These are phyloP conservation scores for Plestiodon gilberti DNA, from an alignment of 2,113 vertebrate genomes.

Conservation along the genomic window DNA sequence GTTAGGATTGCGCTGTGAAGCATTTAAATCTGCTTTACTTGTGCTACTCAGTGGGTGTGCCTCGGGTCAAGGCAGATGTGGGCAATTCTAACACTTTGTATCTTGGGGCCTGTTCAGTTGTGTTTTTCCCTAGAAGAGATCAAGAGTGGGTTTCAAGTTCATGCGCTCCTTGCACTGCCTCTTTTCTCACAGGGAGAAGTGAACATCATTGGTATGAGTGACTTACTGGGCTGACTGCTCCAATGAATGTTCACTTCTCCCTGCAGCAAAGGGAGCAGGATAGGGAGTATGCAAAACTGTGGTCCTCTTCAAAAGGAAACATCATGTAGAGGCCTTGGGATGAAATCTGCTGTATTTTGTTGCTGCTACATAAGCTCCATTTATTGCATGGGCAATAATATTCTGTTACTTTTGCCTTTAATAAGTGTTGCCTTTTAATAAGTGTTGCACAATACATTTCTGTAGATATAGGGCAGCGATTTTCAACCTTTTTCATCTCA, in stretches of 20 bases:
- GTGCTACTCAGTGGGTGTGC: neutral
- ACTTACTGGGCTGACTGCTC: neutral
- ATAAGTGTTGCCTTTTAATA: too few relatives aligned
- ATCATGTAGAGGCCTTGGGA: neutral
- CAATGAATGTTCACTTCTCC: neutral
- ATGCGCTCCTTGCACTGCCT: neutral
- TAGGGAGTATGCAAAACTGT: neutral
- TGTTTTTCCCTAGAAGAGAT: neutral
- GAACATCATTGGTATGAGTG: neutral
- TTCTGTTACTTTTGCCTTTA: neutral
- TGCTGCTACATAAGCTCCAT: neutral
- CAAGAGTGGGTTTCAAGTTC: neutral
- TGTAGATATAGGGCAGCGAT: too few relatives aligned
- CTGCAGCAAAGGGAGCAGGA: neutral
- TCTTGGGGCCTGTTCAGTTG: neutral
- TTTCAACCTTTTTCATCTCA: too few relatives aligned
- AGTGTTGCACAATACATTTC: neutral
- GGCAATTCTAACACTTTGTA: neutral
- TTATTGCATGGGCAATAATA: neutral
- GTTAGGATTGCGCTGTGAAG: too few relatives aligned
- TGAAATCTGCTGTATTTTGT: neutral
- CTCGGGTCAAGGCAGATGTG: neutral
- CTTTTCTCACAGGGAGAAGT: neutral
- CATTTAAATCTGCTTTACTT: neutral
- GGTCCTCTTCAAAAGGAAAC: neutral